Evolutionary conservation across 2,113 vertebrate genomes (phyloP).

Genomic region (Riparia riparia): DNA sequence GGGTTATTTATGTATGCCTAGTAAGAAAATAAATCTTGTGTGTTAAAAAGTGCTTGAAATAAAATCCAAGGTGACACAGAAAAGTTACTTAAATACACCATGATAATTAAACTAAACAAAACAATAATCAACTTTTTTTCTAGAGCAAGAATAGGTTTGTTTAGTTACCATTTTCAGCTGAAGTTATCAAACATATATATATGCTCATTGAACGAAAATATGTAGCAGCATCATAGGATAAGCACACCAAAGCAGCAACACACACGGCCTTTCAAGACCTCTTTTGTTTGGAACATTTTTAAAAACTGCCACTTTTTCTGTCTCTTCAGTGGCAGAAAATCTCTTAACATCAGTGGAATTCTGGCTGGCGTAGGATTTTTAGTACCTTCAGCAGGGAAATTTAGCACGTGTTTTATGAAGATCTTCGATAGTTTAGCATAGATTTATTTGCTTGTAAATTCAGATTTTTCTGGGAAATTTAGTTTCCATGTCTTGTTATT

Average conservation of each 20-base stretch:
- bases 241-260: background rate
- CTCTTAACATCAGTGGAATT: background rate
- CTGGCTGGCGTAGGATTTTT: background rate
- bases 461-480: background rate
- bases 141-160: background rate
- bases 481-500: background rate
- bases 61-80: background rate
- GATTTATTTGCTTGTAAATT: background rate
- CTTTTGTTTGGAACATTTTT: background rate
- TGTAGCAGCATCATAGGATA: background rate
- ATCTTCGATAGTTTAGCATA: background rate
- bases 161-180: background rate
- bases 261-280: background rate
- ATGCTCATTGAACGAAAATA: background rate
- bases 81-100: background rate
- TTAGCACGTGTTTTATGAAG: background rate
- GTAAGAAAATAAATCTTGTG: background rate
- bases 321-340: background rate
- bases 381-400: background rate
- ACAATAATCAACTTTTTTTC: background rate
- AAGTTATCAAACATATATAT: background rate
- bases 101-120: conserved; percentile 6
- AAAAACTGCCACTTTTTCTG: background rate
- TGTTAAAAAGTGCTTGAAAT: background rate
- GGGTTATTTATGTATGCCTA: background rate